Percentiles rank a stretch among this genome's conserved stretches.
Evolutionary conservation across 2,113 vertebrate species (phyloP).

Genomic region (Eidolon helvum): DNA sequence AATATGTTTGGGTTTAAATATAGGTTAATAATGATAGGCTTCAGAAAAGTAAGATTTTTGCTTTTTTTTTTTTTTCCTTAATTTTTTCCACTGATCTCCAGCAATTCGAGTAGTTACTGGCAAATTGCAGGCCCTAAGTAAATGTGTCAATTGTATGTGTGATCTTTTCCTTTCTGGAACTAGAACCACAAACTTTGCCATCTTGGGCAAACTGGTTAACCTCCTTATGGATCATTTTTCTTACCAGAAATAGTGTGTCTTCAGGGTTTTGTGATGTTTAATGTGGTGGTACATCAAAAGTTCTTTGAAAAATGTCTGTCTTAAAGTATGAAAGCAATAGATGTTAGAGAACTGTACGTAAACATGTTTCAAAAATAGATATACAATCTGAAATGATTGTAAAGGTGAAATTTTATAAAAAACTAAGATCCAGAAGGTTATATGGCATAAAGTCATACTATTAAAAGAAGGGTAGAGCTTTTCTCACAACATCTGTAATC

Average conservation of each 20-base stretch:
- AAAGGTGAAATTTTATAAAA: background rate
- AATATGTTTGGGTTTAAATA: background rate
- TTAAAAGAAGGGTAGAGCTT: background rate
- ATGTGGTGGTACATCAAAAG: background rate
- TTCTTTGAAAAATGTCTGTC: background rate
- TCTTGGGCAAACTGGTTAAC: background rate
- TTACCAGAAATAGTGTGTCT: background rate
- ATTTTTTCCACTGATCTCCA: background rate
- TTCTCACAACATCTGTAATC: background rate
- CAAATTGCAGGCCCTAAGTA: background rate
- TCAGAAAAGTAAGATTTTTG: background rate
- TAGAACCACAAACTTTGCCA: background rate
- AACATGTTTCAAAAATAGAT: background rate
- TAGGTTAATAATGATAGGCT: background rate
- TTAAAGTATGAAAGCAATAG: background rate
- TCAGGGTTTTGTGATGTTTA: background rate
- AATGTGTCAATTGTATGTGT: background rate
- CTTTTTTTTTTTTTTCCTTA: background rate
- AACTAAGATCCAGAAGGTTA: background rate
- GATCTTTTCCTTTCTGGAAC: background rate
- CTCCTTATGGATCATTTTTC: background rate
- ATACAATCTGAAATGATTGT: background rate
- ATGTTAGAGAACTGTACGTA: background rate
- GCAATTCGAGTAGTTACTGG: background rate
- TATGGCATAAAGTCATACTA: background rate